Conservation (phyloP, 2,797 vertebrate genomes). For the Prionace glauca region DNA sequence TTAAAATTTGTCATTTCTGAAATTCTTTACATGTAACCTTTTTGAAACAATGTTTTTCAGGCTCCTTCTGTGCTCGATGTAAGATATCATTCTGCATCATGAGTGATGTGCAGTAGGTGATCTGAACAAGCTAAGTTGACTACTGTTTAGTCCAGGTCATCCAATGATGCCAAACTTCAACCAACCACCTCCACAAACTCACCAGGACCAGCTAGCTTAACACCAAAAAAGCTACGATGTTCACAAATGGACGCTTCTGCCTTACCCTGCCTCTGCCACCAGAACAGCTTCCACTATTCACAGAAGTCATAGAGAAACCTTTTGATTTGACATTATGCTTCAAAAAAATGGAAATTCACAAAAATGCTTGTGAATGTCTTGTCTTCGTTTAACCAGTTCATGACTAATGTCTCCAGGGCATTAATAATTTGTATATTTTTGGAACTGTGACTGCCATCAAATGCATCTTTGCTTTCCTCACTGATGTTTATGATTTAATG, state of each 20-base stretch:
- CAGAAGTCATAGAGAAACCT: conserved; percentile 51
- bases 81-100: conserved; percentile 66
- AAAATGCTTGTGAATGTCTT: conserved; percentile 6
- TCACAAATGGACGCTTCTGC: conserved; percentile 57
- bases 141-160: conserved; percentile 60
- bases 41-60: conserved; percentile 46
- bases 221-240: conserved; percentile 66
- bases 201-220: conserved; percentile 64
- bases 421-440: conserved; percentile 37
- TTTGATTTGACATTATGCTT: conserved; percentile 43
- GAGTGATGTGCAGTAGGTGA: conserved; percentile 50
- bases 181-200: conserved; percentile 62
- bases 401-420: conserved; percentile 36
- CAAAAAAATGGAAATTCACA: background rate
- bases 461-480: conserved; percentile 59
- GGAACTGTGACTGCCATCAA: conserved; percentile 21
- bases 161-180: conserved; percentile 64
- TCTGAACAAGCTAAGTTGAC: conserved; percentile 59
- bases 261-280: conserved; percentile 54
- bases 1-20: background rate
- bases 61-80: conserved; percentile 66
- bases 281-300: conserved; percentile 51
- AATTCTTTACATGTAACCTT: background rate
- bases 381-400: conserved; percentile 17
- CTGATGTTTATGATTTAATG: conserved; percentile 54